These are phyloP conservation scores for Bucco capensis DNA, from an alignment of 2,113 vertebrate species.

Conservation along the genomic window DNA sequence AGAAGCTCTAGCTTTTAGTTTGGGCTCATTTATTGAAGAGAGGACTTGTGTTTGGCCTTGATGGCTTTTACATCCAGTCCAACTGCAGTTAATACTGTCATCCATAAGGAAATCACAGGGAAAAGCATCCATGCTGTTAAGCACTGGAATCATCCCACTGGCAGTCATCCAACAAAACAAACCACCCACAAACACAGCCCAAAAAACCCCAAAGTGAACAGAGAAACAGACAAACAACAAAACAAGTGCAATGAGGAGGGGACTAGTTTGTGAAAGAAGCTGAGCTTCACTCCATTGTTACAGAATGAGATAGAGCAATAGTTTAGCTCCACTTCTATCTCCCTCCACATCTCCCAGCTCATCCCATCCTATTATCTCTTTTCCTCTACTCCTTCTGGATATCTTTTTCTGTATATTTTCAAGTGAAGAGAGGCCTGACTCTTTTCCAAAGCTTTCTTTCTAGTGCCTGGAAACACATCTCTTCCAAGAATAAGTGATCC, in stretches of 20 bases:
- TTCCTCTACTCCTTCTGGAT: neutral
- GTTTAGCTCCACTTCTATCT: neutral
- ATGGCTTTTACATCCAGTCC: neutral
- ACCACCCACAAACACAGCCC: neutral
- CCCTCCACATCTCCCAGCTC: neutral
- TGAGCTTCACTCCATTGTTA: neutral
- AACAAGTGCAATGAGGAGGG: no score
- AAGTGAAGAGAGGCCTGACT: no score
- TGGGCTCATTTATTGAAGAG: neutral
- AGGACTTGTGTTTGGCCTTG: neutral
- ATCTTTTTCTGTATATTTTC: no score
- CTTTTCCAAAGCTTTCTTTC: no score
- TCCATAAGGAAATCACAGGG: neutral
- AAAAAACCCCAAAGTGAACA: neutral
- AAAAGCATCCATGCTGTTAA: neutral
- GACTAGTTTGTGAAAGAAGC: neutral
- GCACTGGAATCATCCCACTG: neutral
- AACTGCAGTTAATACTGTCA: no score
- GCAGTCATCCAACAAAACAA: neutral
- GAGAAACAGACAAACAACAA: neutral
- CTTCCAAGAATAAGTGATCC: no score
- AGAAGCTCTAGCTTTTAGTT: neutral
- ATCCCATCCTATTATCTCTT: neutral
- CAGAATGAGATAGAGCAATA: neutral
- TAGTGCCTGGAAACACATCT: no score